phyloP scores from a whole-genome alignment of 1,140 invertebrate genomes.

The Hyphantria cunea region DNA sequence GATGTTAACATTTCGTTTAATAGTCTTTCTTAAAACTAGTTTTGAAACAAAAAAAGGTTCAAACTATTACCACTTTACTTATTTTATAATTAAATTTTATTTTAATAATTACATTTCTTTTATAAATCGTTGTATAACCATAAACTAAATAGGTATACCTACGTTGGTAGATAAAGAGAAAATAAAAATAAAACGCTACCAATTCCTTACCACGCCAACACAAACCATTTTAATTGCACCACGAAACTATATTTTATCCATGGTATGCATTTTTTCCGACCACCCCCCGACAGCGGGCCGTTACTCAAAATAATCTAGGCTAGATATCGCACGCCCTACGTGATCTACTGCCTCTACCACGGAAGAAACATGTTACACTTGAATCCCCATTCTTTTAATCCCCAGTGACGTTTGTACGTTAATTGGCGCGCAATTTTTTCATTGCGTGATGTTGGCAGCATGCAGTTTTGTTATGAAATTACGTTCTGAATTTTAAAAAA shows the following conservation, averaged over 20 bases:
- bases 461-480: slow-evolving; percentile 10
- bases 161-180: background rate
- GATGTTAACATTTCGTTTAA: too few relatives aligned
- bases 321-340: slow-evolving; percentile 63
- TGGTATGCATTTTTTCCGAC: slow-evolving; percentile 57
- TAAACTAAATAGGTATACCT: too few relatives aligned
- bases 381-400: slow-evolving; percentile 57
- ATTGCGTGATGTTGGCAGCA: slow-evolving; percentile 29
- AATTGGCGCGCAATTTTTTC: slow-evolving; percentile 37
- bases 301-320: slow-evolving; percentile 77
- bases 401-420: slow-evolving; percentile 49
- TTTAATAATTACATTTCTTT: too few relatives aligned
- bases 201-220: slow-evolving; percentile 30
- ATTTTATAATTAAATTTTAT: too few relatives aligned
- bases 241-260: slow-evolving; percentile 71
- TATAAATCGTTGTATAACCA: too few relatives aligned
- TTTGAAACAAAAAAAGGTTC: too few relatives aligned
- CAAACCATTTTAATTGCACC: slow-evolving; percentile 68
- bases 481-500: slow-evolving; percentile 2
- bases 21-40: too few relatives aligned
- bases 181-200: slow-evolving; percentile 7
- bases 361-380: slow-evolving; percentile 47
- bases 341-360: slow-evolving; percentile 62
- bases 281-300: slow-evolving; percentile 39
- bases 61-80: background rate